Conservation (phyloP, 2,888 invertebrate genomes). For the Mycogona germanica region DNA sequence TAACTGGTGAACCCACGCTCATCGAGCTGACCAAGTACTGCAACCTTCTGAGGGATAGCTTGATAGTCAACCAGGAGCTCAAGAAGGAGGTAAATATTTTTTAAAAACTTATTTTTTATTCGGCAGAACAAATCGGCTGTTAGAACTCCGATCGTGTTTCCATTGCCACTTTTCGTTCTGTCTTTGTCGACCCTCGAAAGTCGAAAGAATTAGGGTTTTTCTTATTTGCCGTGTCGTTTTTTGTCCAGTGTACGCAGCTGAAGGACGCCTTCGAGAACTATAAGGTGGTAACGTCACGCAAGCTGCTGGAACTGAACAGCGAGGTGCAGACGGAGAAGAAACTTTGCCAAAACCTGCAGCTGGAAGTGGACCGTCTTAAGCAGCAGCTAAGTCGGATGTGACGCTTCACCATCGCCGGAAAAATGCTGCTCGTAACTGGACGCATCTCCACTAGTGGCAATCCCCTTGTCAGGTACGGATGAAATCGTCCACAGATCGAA, state of each 20-base stretch:
- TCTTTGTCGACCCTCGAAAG: too few relatives aligned
- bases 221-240: too few relatives aligned
- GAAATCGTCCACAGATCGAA: too few relatives aligned
- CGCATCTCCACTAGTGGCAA: too few relatives aligned
- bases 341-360: constrained; percentile 33
- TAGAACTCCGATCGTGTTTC: too few relatives aligned
- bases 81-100: constrained; percentile 9
- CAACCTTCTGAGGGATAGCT: not conserved
- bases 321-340: constrained; percentile 35
- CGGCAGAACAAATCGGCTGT: too few relatives aligned
- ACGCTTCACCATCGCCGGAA: too few relatives aligned
- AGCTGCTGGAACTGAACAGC: constrained; percentile 24
- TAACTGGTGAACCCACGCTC: not conserved
- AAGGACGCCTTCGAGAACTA: not conserved
- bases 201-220: too few relatives aligned
- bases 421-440: too few relatives aligned
- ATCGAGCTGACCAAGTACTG: not conserved
- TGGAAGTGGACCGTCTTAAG: constrained; percentile 35
- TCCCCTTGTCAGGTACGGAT: too few relatives aligned
- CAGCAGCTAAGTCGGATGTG: constrained; percentile 22
- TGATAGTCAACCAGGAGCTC: not conserved
- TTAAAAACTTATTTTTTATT: not conserved
- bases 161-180: too few relatives aligned
- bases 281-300: constrained; percentile 2
- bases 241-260: constrained; percentile 9